These are phyloP conservation scores for Lasioglossum pauxillum DNA, from an alignment of 2,888 invertebrate genomes.

Conservation along the genomic window DNA sequence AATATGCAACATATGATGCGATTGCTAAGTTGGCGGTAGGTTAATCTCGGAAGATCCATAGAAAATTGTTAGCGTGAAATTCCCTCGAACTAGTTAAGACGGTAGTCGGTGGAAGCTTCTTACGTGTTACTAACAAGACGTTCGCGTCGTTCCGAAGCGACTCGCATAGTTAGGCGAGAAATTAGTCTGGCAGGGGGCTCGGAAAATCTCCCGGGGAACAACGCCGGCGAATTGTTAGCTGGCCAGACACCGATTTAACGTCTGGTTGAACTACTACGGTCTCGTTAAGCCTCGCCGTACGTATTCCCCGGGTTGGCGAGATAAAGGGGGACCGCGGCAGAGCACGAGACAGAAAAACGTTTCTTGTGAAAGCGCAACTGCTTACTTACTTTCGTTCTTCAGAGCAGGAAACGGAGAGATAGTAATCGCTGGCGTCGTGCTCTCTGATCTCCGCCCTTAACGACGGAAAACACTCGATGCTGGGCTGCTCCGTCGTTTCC, in stretches of 20 bases:
- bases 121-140: conserved; percentile 18
- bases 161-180: conserved; percentile 40
- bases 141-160: conserved; percentile 3
- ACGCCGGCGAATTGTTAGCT: conserved; percentile 62
- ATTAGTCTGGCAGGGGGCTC: conserved; percentile 26
- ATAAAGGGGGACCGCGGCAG: conserved; percentile 59
- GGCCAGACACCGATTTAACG: conserved; percentile 73
- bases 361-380: conserved; percentile 68
- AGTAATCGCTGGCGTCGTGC: conserved; percentile 67
- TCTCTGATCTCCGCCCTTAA: conserved; percentile 55
- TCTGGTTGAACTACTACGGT: conserved; percentile 71
- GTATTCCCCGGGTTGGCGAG: conserved; percentile 55
- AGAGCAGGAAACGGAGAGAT: conserved; percentile 71
- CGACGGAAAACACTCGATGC: conserved; percentile 68
- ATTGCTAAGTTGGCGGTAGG: background rate
- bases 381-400: conserved; percentile 61
- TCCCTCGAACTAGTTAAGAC: background rate
- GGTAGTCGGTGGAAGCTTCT: background rate
- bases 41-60: background rate
- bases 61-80: too few species aligned
- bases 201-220: conserved; percentile 58
- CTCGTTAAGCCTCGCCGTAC: conserved; percentile 72
- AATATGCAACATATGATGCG: background rate
- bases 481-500: conserved; percentile 10
- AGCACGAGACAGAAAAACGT: conserved; percentile 61